These are phyloP conservation scores for Trematomus bernacchii DNA, from an alignment of 2,797 vertebrate species.

Conservation along the genomic window DNA sequence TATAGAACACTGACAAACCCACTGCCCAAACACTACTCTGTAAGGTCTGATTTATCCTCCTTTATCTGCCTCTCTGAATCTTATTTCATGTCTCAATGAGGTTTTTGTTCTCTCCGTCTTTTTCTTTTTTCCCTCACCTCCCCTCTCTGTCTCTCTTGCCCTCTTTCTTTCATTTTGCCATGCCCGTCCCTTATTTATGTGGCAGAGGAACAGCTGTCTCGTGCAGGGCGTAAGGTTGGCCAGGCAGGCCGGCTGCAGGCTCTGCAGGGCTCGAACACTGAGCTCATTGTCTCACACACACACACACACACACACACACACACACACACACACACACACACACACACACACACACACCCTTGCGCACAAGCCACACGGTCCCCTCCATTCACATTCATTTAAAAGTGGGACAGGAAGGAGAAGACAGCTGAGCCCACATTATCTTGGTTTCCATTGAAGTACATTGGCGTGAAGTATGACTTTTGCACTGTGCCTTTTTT, in stretches of 20 bases:
- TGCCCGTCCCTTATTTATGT: constrained; percentile 58
- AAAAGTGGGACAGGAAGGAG: constrained; percentile 49
- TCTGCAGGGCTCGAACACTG: constrained; percentile 75
- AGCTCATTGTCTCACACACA: constrained; percentile 78
- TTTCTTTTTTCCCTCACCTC: constrained; percentile 27
- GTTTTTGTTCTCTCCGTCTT: constrained; percentile 56
- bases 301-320: constrained; percentile 19
- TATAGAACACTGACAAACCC: neutral
- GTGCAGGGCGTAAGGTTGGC: constrained; percentile 82
- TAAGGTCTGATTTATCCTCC: constrained; percentile 19
- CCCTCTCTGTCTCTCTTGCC: constrained; percentile 35
- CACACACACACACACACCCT: constrained; percentile 9
- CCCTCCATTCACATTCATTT: constrained; percentile 72
- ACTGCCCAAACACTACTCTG: neutral
- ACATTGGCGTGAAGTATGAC: constrained; percentile 29
- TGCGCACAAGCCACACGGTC: constrained; percentile 52
- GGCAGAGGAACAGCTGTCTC: constrained; percentile 86
- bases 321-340: constrained; percentile 18
- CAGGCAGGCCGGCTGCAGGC: constrained; percentile 72
- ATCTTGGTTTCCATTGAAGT: constrained; percentile 39
- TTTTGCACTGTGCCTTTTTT: neutral
- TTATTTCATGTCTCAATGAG: constrained; percentile 54
- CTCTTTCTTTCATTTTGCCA: constrained; percentile 49
- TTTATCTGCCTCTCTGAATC: constrained; percentile 27
- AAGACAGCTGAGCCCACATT: constrained; percentile 57